Evolutionary conservation across 2,888 invertebrate species (phyloP), one percentile per base, ranked within the genome.

Genomic region (Microctonus aethiopoides): DNA sequence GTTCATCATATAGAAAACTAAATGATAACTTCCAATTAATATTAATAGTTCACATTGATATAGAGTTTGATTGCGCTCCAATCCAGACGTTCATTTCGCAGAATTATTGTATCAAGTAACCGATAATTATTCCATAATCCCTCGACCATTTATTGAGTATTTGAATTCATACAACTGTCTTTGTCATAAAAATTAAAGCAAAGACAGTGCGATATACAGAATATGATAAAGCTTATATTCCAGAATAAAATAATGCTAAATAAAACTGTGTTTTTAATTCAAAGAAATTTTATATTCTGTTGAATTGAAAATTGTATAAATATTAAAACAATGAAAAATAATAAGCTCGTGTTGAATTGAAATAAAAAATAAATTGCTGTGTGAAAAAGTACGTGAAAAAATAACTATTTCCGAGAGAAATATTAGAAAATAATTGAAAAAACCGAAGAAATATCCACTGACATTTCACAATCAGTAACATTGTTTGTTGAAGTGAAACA

Each of bases 71-170:
- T 66, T 57, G 34, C 32, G 11, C 7, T 46, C 36, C 24, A 63
- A 52, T 29, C 11, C 26, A 16, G 57, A 54, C 41, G 29, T 66
- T 57, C 20, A 41, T 39, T 26, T 39, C 24, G 22, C 4, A 24
- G 36, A 29, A 66, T 66, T 39, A 65, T 39, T 56, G 29, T 56
- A 64, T 64, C 64, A 26, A 64, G 64, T 54, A 57, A 16, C 26
- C 41, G 20, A 66, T 57, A 41, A 66, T 66, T 66, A 57, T 39
- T 29, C 41, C 20, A 57, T 57, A 57, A 26, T 57, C 29, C 20
- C 22, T 1, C 20, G 1, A 10, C 13, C 10, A 56, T 60, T 39
- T n/a, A 46, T 26, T 6, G 5, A 16, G 22, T 36, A 16, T 41
- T 61, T n/a, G 24, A 41, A 41, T 61, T 39, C 41, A 61, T 61